Evolutionary conservation across 2,888 invertebrate genomes (phyloP), one percentile per base, ranked within the genome.

Genomic region (Epirrhoe alternata): DNA sequence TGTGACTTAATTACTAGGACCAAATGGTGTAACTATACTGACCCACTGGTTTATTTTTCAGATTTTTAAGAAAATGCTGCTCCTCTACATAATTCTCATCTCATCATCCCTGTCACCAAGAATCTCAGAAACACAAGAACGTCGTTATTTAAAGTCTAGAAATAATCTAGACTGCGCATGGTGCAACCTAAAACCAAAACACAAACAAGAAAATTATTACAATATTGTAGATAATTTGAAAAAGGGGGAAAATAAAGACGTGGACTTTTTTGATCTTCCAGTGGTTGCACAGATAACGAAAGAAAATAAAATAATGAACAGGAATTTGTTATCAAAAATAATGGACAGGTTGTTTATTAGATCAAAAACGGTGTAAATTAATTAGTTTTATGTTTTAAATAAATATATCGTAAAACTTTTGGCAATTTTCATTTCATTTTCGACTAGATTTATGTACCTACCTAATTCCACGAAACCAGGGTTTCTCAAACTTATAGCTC

Each of bases 181-280:
- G 53, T 54, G 60, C 16, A 53, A 61, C 6, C 54, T 54, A 0
- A 61, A 47, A 10, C 16, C 53, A 47, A 54, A 35, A 0, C 1
- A 53, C 31, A 1, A 53, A 2, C 47, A 50, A 14, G 17, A 30
- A 8, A 10, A 35, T 8, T 42, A 45, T n/a, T 16, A 55, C 5
- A 5, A 45, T 42, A 16, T 61, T 24, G 0, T 38, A 8, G 45
- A 52, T 6, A 51, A 33, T 16, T 10, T 31, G 1, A 42, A 38
- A 24, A 14, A 30, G 35, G 35, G 17, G 8, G 1, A 42, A 16
- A 6, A 31, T 31, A n/a, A n/a, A 6, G 14, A 16, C 5, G 1
- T 61, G 14, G 38, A 55, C 12, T 38, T 56, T 5, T 62, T 56
- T 16, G 50, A 62, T 16, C n/a, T 56, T 6, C 62, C 62, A 1